Conservation (phyloP, 2,797 vertebrate genomes). For the Phaenicophaeus curvirostris region DNA sequence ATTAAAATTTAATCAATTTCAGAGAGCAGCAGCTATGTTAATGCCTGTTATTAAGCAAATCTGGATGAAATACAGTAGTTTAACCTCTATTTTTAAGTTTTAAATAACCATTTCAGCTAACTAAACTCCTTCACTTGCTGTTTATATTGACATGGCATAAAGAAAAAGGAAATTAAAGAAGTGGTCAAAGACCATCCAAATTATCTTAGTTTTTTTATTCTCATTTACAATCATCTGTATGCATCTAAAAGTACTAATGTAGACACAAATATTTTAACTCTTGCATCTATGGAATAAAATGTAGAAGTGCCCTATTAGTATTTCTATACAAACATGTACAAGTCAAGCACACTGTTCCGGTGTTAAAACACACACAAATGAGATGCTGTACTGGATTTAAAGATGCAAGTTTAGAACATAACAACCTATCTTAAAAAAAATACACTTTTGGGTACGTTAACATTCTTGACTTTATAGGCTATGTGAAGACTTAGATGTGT, state of each 20-base stretch:
- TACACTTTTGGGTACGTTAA: not conserved
- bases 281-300: slow-evolving; percentile 1
- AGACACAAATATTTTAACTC: slow-evolving; percentile 29
- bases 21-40: not conserved
- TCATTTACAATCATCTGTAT: not conserved
- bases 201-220: not conserved
- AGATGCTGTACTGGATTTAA: not conserved
- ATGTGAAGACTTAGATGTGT: not conserved
- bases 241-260: not conserved
- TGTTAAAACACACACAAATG: not conserved
- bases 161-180: not conserved
- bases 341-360: not conserved
- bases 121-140: not conserved
- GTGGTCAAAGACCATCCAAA: not conserved
- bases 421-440: not conserved
- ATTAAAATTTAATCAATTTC: not conserved
- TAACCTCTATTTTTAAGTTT: not conserved
- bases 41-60: not conserved
- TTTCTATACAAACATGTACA: not conserved
- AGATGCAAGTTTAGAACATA: not conserved
- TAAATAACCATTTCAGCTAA: not conserved
- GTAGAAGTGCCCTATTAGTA: not conserved
- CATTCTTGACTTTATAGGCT: not conserved
- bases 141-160: not conserved
- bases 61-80: not conserved